Base-by-base conservation (phyloP, 92 coral and sea anemone genomes). In the Bergia puertoricense region DNA sequence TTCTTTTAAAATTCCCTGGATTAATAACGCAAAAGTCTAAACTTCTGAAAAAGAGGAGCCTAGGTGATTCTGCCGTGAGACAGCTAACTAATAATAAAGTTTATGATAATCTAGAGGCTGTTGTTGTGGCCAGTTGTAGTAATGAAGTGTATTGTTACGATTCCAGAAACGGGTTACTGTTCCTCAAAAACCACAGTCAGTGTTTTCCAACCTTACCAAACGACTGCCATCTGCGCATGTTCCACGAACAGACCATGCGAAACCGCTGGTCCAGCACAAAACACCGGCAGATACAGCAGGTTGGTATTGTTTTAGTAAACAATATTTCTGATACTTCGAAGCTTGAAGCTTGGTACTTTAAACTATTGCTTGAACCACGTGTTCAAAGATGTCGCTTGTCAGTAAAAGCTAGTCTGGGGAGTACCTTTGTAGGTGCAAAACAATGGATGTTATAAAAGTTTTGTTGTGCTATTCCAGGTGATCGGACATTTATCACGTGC, bases 131-230 rank as follows among this genome's bases (percentile, higher is more conserved):
- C 37, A 76, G 36, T 51, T 76, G 36, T n/a, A 1, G 18, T 76
- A 42, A 42, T 22, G 44, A 15, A 18, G 10, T 15, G 44, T 41
- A 41, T 51, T 84, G 42, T 46, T 50, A 2, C 40, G 67, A 43
- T 84, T 84, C 37, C 23, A 84, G 87, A 84, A 84, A 84, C 77
- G 30, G 38, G 45, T 45, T 69, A 15, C 66, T 1, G 38, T 30
- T 23, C 78, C 87, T 48, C 87, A 69, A 37, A 91, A 90, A 72
- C 90, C 94, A 65, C 96, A 84, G 74, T 72, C 98, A 62, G 92
- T 95, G 43, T 66, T 95, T 44, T 88, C 98, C 42, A 87, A 88
- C 79, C 88, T 95, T 36, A 93, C 96, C 62, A 95, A 93, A 79
- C 92, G 98, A 22, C 92, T 93, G 86, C 91, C 92, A 23, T 89